Conservation (phyloP, 2,113 vertebrate species). For the Sander lucioperca region DNA sequence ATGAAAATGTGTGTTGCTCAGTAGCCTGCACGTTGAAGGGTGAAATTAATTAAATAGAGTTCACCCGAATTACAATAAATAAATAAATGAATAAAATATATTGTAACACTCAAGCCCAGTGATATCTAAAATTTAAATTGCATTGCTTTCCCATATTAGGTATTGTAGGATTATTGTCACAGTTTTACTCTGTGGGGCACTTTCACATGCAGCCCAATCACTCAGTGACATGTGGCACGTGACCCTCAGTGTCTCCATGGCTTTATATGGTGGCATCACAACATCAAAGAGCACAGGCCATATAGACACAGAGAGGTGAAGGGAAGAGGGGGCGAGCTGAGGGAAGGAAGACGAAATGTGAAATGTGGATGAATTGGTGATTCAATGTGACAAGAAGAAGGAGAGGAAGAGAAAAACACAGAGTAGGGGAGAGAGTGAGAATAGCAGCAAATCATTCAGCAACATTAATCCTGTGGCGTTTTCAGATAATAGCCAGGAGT, state of each 20-base stretch:
- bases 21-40: background rate
- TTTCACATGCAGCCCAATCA: conserved; percentile 1
- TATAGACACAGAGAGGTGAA: conserved; percentile 1
- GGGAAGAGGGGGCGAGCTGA: background rate
- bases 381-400: conserved; percentile 35
- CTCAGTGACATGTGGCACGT: conserved; percentile 37
- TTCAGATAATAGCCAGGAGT: background rate
- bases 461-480: background rate
- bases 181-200: background rate
- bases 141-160: too few relatives aligned
- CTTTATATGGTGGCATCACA: conserved; percentile 57
- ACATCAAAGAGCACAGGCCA: conserved; percentile 14
- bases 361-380: conserved; percentile 20
- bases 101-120: too few relatives aligned
- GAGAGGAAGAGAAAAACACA: background rate
- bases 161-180: background rate
- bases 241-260: conserved; percentile 18
- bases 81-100: background rate
- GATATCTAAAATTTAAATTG: too few relatives aligned
- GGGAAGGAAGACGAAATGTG: background rate
- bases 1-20: background rate
- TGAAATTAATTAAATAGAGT: too few relatives aligned
- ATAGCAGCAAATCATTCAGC: conserved; percentile 3
- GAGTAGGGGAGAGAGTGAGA: background rate
- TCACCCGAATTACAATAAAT: background rate